Evolutionary conservation across 2,888 invertebrate species (phyloP).

Genomic region (Apodemia hepburni): DNA sequence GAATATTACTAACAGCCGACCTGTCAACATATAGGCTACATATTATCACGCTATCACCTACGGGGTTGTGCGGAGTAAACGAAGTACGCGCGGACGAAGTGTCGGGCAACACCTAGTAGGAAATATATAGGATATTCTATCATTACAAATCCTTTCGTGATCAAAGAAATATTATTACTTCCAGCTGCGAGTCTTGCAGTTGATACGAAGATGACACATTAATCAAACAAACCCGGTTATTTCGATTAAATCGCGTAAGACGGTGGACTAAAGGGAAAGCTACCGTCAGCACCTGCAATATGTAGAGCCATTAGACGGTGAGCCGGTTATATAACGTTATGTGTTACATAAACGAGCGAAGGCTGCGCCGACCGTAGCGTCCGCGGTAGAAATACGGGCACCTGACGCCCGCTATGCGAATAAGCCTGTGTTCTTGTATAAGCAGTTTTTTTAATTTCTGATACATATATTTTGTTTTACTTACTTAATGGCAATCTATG

Average conservation of each 20-base stretch:
- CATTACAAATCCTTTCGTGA: not conserved
- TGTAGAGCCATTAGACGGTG: constrained; percentile 32
- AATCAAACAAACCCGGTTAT: constrained; percentile 14
- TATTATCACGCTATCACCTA: too few relatives aligned
- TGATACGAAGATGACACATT: constrained; percentile 17
- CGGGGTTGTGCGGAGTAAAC: too few relatives aligned
- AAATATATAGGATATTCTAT: too few relatives aligned
- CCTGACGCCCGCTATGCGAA: constrained; percentile 59
- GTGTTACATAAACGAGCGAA: constrained; percentile 61
- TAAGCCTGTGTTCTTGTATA: not conserved
- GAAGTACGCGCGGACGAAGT: too few relatives aligned
- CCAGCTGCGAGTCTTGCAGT: not conserved
- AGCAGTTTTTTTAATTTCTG: too few relatives aligned
- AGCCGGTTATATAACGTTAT: constrained; percentile 44
- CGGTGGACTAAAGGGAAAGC: constrained; percentile 27
- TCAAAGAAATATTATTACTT: not conserved
- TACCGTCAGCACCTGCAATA: constrained; percentile 25
- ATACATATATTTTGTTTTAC: too few relatives aligned
- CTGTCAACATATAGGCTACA: too few relatives aligned
- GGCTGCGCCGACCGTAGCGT: constrained; percentile 60
- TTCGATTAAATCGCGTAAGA: constrained; percentile 14
- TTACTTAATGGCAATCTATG: too few relatives aligned
- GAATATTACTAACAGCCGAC: too few relatives aligned
- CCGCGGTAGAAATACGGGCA: constrained; percentile 74
- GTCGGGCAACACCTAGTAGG: too few relatives aligned